Conservation (phyloP, 35 echinoderm and acorn worm species). For the Acanthaster planci region DNA sequence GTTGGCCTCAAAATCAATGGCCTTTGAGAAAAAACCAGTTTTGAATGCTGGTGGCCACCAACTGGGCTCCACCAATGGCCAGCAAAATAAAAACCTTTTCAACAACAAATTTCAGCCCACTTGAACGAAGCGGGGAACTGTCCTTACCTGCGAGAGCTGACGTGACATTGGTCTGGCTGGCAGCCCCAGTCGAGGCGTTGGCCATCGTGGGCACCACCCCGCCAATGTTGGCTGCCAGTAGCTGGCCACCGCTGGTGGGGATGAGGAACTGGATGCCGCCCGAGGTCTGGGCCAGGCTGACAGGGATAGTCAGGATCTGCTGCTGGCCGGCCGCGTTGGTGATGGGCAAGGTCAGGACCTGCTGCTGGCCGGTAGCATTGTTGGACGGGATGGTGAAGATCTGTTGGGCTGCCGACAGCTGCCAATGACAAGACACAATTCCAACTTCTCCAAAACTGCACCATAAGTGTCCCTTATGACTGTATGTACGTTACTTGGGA, state of each 20-base stretch:
- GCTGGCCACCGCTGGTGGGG: constrained; percentile 70
- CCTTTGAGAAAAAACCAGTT: constrained; percentile 41
- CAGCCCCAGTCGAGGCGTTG: neutral
- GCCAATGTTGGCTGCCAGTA: constrained; percentile 70
- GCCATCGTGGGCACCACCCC: constrained; percentile 40
- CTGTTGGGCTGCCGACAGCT: constrained; percentile 85
- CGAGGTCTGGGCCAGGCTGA: constrained; percentile 88
- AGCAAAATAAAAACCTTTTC: no score
- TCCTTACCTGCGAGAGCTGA: neutral
- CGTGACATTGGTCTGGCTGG: neutral
- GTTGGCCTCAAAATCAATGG: constrained; percentile 53
- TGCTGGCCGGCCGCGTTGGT: constrained; percentile 99
- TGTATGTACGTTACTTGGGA: no score
- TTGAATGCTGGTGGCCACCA: neutral
- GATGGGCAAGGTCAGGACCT: constrained; percentile 93
- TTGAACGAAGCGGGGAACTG: no score
- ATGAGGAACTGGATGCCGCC: constrained; percentile 98
- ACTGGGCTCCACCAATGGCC: no score
- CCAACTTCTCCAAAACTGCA: neutral
- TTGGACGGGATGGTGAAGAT: constrained; percentile 90
- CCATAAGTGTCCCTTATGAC: no score
- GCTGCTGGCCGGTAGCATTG: constrained; percentile 57
- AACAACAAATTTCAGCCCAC: no score
- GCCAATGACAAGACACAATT: constrained; percentile 5
- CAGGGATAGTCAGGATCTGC: constrained; percentile 94